A percentile compares a stretch with the other conserved stretches of the same genome.
phyloP scores from a whole-genome alignment of 2,888 invertebrate genomes.

The Leptopterna dolabrata region DNA sequence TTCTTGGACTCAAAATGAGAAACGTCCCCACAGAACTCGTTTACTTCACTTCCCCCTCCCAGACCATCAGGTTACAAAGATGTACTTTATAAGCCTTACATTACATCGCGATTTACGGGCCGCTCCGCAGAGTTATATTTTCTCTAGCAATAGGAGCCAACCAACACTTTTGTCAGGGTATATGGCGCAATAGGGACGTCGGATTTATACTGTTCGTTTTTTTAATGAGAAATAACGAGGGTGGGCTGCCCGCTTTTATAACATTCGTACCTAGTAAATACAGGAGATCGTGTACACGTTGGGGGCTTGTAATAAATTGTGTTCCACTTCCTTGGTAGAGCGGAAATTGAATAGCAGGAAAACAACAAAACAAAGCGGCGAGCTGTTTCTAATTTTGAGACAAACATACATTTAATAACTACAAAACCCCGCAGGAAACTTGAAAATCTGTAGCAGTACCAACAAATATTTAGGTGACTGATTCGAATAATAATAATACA shows the following conservation, averaged over 20 bases:
- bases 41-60: neutral
- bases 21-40: neutral
- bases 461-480: too few species aligned
- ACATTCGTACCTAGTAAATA: neutral
- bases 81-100: neutral
- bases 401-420: neutral
- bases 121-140: neutral
- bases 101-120: neutral
- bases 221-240: neutral
- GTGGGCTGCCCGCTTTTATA: neutral
- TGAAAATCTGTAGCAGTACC: too few species aligned
- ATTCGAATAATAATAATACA: too few species aligned
- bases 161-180: neutral
- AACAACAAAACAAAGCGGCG: too few species aligned
- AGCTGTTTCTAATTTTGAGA: neutral
- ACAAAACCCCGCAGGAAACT: too few species aligned
- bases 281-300: neutral
- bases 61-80: neutral
- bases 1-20: slow-evolving; percentile 3
- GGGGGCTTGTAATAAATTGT: neutral
- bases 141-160: neutral
- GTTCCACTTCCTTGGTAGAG: neutral
- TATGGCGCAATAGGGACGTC: neutral
- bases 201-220: neutral
- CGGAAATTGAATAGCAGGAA: neutral